These are phyloP conservation scores for Brachionus plicatilis DNA, from an alignment of 1,140 invertebrate genomes.

Conservation along the genomic window DNA sequence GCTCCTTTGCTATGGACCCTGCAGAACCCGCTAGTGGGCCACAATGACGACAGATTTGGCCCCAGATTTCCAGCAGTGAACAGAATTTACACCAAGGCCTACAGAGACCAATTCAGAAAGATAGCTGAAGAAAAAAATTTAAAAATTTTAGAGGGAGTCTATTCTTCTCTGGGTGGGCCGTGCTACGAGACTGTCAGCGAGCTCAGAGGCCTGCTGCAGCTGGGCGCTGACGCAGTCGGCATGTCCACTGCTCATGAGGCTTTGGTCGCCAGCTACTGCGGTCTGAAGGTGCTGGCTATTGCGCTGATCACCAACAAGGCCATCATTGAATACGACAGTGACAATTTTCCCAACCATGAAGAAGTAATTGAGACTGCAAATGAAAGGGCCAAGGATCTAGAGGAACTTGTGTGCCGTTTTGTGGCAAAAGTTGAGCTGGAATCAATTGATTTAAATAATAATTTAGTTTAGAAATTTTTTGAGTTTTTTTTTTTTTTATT, in stretches of 20 bases:
- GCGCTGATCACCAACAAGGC: slow-evolving; percentile 87
- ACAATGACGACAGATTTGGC: slow-evolving; percentile 88
- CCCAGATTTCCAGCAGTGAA: slow-evolving; percentile 83
- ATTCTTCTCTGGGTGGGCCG: slow-evolving; percentile 80
- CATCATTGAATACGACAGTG: slow-evolving; percentile 70
- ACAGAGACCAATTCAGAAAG: not conserved
- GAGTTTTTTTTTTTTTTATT: not conserved
- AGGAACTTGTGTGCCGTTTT: not conserved
- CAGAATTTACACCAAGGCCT: slow-evolving; percentile 71
- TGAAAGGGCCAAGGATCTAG: slow-evolving; percentile 54
- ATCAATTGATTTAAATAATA: not conserved
- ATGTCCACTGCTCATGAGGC: slow-evolving; percentile 90
- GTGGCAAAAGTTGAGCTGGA: not conserved
- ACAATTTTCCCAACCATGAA: slow-evolving; percentile 72
- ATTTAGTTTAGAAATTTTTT: not conserved
- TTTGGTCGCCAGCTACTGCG: slow-evolving; percentile 79
- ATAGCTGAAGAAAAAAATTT: not conserved
- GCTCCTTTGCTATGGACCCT: slow-evolving; percentile 68
- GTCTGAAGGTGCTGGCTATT: slow-evolving; percentile 79
- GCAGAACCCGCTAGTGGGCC: slow-evolving; percentile 82
- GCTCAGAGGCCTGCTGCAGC: slow-evolving; percentile 69
- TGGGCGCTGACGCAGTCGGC: slow-evolving; percentile 81
- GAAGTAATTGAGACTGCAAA: slow-evolving; percentile 79
- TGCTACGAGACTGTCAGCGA: slow-evolving; percentile 86
- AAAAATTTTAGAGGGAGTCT: slow-evolving; percentile 71